Conservation (phyloP, 2,888 invertebrate genomes). For the Drosophila gaucha region DNA sequence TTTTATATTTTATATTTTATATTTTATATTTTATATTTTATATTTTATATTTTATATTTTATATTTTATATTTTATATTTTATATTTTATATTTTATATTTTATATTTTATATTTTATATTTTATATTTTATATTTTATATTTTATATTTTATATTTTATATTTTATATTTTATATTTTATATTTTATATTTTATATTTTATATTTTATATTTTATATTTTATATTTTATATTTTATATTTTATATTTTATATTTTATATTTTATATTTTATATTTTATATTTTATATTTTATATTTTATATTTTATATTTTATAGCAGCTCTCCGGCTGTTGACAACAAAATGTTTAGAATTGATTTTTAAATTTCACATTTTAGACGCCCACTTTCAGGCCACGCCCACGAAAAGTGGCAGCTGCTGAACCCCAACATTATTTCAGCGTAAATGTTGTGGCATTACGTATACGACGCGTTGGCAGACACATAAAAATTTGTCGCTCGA, state of each 20-base stretch:
- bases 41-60: not conserved
- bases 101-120: not conserved
- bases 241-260: not conserved
- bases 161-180: not conserved
- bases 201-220: not conserved
- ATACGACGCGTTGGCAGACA: constrained; percentile 37
- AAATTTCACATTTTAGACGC: constrained; percentile 1
- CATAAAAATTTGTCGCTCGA: constrained; percentile 48
- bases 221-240: not conserved
- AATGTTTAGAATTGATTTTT: not conserved
- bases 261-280: not conserved
- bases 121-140: not conserved
- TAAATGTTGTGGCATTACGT: constrained; percentile 48
- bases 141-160: not conserved
- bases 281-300: not conserved
- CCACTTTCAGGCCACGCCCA: not conserved
- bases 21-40: not conserved
- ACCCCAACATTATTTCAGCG: constrained; percentile 40
- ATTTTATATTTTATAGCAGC: not conserved
- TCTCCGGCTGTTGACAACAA: not conserved
- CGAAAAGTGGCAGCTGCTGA: constrained; percentile 1
- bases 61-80: not conserved
- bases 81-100: not conserved
- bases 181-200: not conserved
- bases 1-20: not conserved